Evolutionary conservation across 2,113 vertebrate species (phyloP), one percentile per base, ranked within the genome.

Genomic region (Hoplias malabaricus): DNA sequence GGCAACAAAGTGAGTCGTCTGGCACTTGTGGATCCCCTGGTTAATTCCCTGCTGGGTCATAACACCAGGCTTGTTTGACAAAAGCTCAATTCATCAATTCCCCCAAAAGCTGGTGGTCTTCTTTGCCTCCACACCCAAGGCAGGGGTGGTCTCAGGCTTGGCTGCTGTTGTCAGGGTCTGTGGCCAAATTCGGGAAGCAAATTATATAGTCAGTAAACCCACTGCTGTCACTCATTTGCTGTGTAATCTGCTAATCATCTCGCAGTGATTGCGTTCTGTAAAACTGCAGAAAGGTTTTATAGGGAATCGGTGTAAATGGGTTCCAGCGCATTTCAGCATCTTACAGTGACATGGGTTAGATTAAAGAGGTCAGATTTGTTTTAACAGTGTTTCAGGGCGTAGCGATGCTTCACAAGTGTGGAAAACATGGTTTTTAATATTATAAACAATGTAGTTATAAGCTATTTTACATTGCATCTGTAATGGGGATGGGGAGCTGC

Each of bases 61-160:
- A 78, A 59, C 53, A 48, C 43, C 23, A 61, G 75, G 56, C 59
- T 78, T 78, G 67, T 78, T 78, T 78, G 56, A 70, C 75, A 70
- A 69, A 53, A 77, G 75, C 75, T 62, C 67, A 78, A 78, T 69
- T 78, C 59, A 69, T 78, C 67, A 78, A 78, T 70, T 78, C 56
- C 75, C 75, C 42, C 42, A 31, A 38, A 70, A 77, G 59, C 19
- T 70, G 56, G 67, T 78, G 67, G 56, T 53, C 56, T 53, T 33
- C 16, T 43, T 46, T 27, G 23, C 75, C 27, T 50, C 42, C 67
- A 70, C 75, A 70, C 42, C 33, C 40, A 42, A 46, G 56, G 36
- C 42, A 57, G 69, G 75, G 56, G 75, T 78, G 75, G 75, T 78
- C 75, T 25, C 10, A 10, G 2, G 56, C 68, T 14, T 19, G 6